Evolutionary conservation across 2,888 invertebrate genomes (phyloP), one percentile per base, ranked within the genome.

Genomic region (Danaus chrysippus): DNA sequence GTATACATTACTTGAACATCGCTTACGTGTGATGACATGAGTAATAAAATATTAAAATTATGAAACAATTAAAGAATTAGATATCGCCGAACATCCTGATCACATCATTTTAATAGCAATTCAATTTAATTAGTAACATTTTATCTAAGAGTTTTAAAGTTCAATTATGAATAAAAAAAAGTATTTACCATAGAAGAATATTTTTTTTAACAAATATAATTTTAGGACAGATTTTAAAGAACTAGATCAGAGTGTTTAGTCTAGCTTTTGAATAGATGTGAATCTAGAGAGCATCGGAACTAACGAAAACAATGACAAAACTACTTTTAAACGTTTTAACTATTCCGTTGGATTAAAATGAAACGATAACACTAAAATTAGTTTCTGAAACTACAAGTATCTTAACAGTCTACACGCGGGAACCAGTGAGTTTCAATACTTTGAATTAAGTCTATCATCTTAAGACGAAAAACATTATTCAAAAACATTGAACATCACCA

Each of bases 121-220:
- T 79, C 73, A 82, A 81, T 75, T 76, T 74, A 75, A 73, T 73
- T 62, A 78, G 75, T 74, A 75, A 76, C 74, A 66, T 71, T 79
- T 86, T 78, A 82, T 75, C 83, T 87, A 86, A 86, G 81, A 83
- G 70, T 79, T 84, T 82, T 75, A 79, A 78, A 73, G 78, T 80
- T 72, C 71, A 73, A 80, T 72, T 73, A 77, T 63, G 82, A 81
- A 73, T 82, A 84, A 71, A 81, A 82, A 84, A 85, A 83, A 82
- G 82, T 86, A 81, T 83, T 83, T 86, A 89, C 87, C 86, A 82
- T 90, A 89, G 90, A 90, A 90, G 90, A 90, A 90, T 89, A 90
- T 83, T 70, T 86, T 74, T 83, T 82, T 82, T 84, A 86, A 86
- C 82, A 85, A 83, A 84, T 86, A 81, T 84, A 82, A 68, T 71